Base-by-base conservation (phyloP, 1,140 invertebrate genomes). In the Drosophila seguyi region DNA sequence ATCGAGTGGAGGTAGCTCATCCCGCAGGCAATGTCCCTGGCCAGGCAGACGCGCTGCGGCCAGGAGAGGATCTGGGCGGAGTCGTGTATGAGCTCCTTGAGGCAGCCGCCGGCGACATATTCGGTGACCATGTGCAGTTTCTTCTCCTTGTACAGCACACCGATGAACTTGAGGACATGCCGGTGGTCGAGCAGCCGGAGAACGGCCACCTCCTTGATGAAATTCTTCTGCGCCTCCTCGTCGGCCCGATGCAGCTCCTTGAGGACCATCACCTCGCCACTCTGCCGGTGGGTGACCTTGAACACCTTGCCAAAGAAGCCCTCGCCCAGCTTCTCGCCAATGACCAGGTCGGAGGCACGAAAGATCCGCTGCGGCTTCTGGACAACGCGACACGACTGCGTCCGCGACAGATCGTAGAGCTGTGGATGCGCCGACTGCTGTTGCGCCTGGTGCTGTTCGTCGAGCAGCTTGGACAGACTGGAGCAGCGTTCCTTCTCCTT, bases 221-320 rank as follows among this genome's bases (percentile, higher is more conserved):
- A 98, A 93, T 98, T 98, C 79, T 97, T 96, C 87, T 99, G 97
- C 1, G 98, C 98, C 90, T 98, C 97, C 92, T 98, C 98, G 90
- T 99, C 98, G 25, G 98, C 97, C 57, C 97, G 94, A 93, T 98
- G 98, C 66, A 99, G 94, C 92, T 99, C 98, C 91, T 99, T 99
- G 16, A 99, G 94, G 52, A 99, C 98, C 97, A 99, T 98, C 16
- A 98, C 96, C 93, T 99, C 98, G 59, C 96, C 96, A 0, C 97
- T 98, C 69, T 97, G 95, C 59, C 96, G 95, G 92, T 98, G 98
- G 4, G 97, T 98, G 22, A 98, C 97, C 93, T 98, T 97, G 91
- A 95, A 97, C 16, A 97, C 96, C 93, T 98, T 97, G 2, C 98
- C 98, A 92, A 98, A 99, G 93, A 98, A 99, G 22, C 98, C 98